Evolutionary conservation across 2,797 vertebrate species (phyloP).

Genomic region (Tinamus major): DNA sequence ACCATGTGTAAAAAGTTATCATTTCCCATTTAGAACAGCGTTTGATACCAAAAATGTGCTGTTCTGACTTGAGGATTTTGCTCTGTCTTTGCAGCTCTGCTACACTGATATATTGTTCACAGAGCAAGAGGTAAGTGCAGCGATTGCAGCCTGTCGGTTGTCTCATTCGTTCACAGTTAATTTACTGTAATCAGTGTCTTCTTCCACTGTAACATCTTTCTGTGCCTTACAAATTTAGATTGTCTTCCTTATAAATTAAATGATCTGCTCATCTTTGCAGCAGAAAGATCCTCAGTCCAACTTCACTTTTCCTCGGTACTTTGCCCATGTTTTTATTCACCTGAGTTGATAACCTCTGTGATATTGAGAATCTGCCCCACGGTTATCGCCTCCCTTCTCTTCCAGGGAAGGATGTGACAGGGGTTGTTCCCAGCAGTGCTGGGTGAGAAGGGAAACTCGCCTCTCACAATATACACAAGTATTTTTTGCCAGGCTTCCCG

Average conservation of each 20-base stretch:
- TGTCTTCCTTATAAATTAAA: not conserved
- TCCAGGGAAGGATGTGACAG: not conserved
- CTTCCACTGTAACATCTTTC: not conserved
- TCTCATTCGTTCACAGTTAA: not conserved
- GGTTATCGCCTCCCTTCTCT: not conserved
- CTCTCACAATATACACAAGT: not conserved
- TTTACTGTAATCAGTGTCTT: not conserved
- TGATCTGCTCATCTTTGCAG: not conserved
- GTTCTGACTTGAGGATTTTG: not conserved
- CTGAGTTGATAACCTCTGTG: not conserved
- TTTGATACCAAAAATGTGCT: not conserved
- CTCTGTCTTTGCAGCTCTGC: conserved; percentile 86
- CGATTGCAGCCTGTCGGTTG: not conserved
- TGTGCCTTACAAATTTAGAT: not conserved
- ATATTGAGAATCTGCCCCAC: not conserved
- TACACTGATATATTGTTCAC: conserved; percentile 99
- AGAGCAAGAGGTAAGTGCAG: conserved; percentile 91
- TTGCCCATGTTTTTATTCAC: not conserved
- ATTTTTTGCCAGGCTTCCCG: not conserved
- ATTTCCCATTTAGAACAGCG: not conserved
- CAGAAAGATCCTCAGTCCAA: not conserved
- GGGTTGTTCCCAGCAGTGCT: not conserved
- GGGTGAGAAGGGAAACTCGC: not conserved
- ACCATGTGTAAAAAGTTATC: not conserved
- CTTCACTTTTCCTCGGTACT: not conserved